Evolutionary conservation across 1,140 invertebrate genomes (phyloP).

Genomic region (Grapholita molesta): DNA sequence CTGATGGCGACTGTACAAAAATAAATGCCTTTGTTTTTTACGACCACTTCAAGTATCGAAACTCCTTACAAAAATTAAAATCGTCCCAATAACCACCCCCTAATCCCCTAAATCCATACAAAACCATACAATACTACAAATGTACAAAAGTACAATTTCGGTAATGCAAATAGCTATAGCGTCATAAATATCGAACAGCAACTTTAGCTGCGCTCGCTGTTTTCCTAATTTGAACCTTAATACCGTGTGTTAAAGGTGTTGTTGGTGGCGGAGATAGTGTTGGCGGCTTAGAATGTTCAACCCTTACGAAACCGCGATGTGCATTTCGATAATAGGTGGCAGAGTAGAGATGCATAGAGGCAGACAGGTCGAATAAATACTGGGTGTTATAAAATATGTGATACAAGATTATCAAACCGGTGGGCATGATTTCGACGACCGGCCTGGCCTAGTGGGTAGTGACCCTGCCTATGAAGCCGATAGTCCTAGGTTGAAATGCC

Average conservation of each 20-base stretch:
- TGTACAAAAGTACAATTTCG: conserved; percentile 49
- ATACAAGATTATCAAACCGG: no score
- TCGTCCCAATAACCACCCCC: conserved; percentile 7
- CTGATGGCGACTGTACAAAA: no score
- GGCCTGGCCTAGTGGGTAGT: no score
- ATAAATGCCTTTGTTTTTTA: not conserved
- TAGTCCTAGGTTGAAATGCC: no score
- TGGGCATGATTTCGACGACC: no score
- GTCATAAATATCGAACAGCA: conserved; percentile 40
- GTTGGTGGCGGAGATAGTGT: not conserved
- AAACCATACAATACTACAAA: conserved; percentile 23
- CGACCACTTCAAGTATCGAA: not conserved
- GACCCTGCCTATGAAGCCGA: no score
- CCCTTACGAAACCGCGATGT: conserved; percentile 66
- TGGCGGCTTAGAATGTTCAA: conserved; percentile 49
- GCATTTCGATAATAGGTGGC: conserved; percentile 65
- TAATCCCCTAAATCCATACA: conserved; percentile 24
- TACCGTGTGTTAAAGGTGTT: not conserved
- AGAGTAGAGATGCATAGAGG: conserved; percentile 31
- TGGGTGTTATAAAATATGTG: not conserved
- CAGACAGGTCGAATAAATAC: not conserved
- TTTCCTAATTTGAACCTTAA: conserved; percentile 28
- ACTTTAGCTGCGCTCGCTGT: conserved; percentile 2
- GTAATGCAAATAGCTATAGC: conserved; percentile 45
- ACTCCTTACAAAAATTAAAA: not conserved